Conservation (phyloP, 2,888 invertebrate genomes). For the Mystacides longicornis region DNA sequence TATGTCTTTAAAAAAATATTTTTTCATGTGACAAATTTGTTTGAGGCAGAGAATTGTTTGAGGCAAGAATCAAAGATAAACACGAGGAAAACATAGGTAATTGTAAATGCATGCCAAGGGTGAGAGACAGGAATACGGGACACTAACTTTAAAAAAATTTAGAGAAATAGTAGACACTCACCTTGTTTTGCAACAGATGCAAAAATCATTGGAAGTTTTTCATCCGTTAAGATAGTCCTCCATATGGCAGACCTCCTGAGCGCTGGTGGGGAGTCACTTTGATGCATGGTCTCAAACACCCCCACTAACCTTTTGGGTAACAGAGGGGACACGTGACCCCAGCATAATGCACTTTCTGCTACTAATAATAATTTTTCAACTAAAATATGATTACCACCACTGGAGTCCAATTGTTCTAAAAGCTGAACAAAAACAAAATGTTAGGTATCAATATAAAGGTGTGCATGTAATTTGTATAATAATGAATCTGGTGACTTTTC, state of each 20-base stretch:
- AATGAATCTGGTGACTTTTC: too few relatives aligned
- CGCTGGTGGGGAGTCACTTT: conserved; percentile 56
- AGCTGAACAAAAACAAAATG: neutral
- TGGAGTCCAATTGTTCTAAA: conserved; percentile 32
- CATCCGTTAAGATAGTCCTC: conserved; percentile 43
- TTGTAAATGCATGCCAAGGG: too few relatives aligned
- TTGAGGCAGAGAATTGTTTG: too few relatives aligned
- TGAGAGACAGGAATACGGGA: too few relatives aligned
- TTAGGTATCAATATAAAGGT: neutral
- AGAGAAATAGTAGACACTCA: too few relatives aligned
- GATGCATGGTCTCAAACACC: conserved; percentile 62
- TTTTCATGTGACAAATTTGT: too few relatives aligned
- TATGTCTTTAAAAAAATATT: too few relatives aligned
- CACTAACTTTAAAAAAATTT: too few relatives aligned
- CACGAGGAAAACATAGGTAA: too few relatives aligned
- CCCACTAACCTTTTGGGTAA: conserved; percentile 64
- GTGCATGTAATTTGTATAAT: too few relatives aligned
- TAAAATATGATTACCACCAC: conserved; percentile 48
- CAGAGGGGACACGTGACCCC: conserved; percentile 68
- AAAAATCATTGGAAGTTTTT: conserved; percentile 60
- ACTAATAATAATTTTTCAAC: conserved; percentile 67
- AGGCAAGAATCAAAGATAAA: too few relatives aligned
- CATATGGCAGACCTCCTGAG: conserved; percentile 48
- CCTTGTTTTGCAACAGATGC: conserved; percentile 60
- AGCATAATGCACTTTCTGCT: conserved; percentile 69